A percentile compares a stretch with the other conserved stretches of the same genome.
Evolutionary conservation across 2,797 vertebrate genomes (phyloP).

Genomic region (Dipus sagitta): DNA sequence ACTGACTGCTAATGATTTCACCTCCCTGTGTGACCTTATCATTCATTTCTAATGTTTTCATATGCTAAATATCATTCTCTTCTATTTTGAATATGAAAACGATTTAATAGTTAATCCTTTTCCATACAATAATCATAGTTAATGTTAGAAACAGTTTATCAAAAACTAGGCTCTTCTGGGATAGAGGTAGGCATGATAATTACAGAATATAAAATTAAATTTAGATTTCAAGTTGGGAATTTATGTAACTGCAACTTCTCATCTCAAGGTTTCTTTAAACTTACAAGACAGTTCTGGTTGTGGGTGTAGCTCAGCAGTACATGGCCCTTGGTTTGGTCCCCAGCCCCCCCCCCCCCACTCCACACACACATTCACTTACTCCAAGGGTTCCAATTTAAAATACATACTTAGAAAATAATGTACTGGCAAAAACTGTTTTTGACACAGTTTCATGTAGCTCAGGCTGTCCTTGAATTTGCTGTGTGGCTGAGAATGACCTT

Average conservation of each 20-base stretch:
- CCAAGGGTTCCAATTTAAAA: background rate
- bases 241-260: background rate
- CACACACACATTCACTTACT: background rate
- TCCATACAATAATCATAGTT: background rate
- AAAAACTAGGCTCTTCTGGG: conserved; percentile 16
- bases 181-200: background rate
- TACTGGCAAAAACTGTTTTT: no score
- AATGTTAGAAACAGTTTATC: background rate
- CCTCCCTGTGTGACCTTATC: background rate
- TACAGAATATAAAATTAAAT: conserved; percentile 50
- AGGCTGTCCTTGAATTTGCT: no score
- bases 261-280: background rate
- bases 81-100: conserved; percentile 55
- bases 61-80: conserved; percentile 1
- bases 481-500: no score
- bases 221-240: conserved; percentile 55
- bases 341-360: background rate
- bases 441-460: no score
- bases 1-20: background rate
- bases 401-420: background rate
- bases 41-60: background rate
- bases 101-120: conserved; percentile 37
- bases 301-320: background rate
- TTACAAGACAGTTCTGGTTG: background rate
- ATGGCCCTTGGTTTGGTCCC: background rate